Evolutionary conservation across 1,140 invertebrate species (phyloP).

Genomic region (Drosophila dunni): DNA sequence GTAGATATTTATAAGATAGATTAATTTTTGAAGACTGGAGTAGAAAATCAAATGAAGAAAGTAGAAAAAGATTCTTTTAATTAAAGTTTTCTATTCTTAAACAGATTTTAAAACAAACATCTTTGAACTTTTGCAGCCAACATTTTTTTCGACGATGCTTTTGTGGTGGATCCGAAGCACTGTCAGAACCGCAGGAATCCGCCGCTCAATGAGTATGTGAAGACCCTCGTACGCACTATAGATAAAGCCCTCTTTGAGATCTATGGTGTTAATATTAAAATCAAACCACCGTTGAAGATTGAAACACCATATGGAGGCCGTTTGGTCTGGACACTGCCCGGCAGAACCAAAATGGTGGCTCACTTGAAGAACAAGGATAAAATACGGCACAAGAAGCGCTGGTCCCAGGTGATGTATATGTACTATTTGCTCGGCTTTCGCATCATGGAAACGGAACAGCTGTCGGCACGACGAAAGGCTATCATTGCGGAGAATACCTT

Average conservation of each 20-base stretch:
- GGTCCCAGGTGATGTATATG: constrained; percentile 97
- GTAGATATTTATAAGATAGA: too few relatives aligned
- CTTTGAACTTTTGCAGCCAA: constrained; percentile 87
- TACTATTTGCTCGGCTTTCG: constrained; percentile 94
- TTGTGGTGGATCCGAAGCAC: constrained; percentile 86
- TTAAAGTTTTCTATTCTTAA: too few relatives aligned
- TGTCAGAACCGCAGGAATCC: constrained; percentile 89
- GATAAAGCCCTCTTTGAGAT: constrained; percentile 91
- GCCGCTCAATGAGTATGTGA: constrained; percentile 93
- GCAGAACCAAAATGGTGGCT: constrained; percentile 93
- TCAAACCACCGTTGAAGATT: constrained; percentile 90
- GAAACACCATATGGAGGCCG: constrained; percentile 95
- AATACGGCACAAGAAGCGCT: constrained; percentile 93
- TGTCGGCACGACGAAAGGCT: constrained; percentile 87
- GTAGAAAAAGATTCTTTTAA: too few relatives aligned
- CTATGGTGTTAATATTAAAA: constrained; percentile 88
- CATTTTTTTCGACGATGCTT: constrained; percentile 97
- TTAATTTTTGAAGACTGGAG: too few relatives aligned
- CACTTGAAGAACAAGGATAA: constrained; percentile 96
- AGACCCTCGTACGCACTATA: constrained; percentile 90
- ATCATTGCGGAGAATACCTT: constrained; percentile 94
- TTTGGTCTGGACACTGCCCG: constrained; percentile 93
- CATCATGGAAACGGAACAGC: constrained; percentile 91
- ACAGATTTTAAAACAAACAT: background rate
- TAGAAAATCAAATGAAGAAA: too few relatives aligned